Base-by-base conservation (phyloP, 2,113 vertebrate genomes). In the Tragelaphus strepsiceros region DNA sequence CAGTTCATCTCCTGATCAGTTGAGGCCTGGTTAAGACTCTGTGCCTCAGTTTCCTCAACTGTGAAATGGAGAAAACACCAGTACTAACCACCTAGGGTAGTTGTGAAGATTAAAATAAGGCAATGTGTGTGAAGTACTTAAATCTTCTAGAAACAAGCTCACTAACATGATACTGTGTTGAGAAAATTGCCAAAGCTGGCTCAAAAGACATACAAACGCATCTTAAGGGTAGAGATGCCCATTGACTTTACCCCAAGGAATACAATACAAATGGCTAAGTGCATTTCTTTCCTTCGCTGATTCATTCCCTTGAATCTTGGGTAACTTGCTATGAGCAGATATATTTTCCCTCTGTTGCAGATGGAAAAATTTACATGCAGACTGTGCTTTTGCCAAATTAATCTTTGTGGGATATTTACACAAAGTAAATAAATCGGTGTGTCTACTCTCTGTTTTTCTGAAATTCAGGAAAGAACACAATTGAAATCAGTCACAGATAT, bases 321-420 rank as follows among this genome's bases (percentile, higher is more conserved):
- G 49, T 90, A 53, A 71, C 30, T 24, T 46, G 39, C 32, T 95
- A 64, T 43, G 89, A 82, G 35, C 28, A 81, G 93, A 96, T 39
- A 39, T 15, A 89, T 62, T 77, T 85, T 59, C 59, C 19, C 64
- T 93, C 91, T 74, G 64, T 24, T 88, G 89, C 59, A 96, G 77
- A 86, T 89, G 39, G 82, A 89, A 94, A 96, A 32, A 39, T 87
- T 94, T 59, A 96, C 39, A 84, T 2, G 54, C 49, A 91, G n/a
- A 64, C 54, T 54, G 24, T 39, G 13, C 32, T 67, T 87, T 87
- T 85, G 74, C 62, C 83, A 83, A 87, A 78, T 51, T 81, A 11
- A 74, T 80, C 43, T 91, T 88, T 77, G 83, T 6, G 43, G 86
- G n/a, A 59, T 82, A 64, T 5, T 3, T 43, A 82, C 19, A 91